Evolutionary conservation across 2,888 invertebrate species (phyloP).

Genomic region (Rhingia campestris): DNA sequence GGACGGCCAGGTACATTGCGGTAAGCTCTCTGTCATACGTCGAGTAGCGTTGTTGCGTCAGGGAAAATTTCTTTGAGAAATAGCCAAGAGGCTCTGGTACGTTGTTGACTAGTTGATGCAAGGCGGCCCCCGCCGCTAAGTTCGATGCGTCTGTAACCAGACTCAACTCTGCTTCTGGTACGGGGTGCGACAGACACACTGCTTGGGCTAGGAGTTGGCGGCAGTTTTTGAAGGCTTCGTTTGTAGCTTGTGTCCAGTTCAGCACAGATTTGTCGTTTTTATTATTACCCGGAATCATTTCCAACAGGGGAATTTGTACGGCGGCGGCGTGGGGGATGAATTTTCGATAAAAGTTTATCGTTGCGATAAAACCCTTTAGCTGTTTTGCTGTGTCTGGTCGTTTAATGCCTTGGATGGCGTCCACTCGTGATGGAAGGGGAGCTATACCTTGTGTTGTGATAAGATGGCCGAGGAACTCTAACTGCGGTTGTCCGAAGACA

Average conservation of each 20-base stretch:
- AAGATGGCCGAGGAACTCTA: constrained; percentile 20
- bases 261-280: too few species aligned
- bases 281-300: constrained; percentile 5
- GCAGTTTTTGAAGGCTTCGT: too few species aligned
- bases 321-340: constrained; percentile 35
- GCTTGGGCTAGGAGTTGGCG: not conserved
- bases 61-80: constrained; percentile 29
- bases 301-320: constrained; percentile 17
- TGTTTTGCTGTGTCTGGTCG: constrained; percentile 25
- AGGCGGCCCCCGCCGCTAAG: constrained; percentile 23
- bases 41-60: not conserved
- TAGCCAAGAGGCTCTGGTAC: constrained; percentile 4
- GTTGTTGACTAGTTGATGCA: not conserved
- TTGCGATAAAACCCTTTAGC: constrained; percentile 35
- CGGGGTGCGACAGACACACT: too few species aligned
- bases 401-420: constrained; percentile 10
- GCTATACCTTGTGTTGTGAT: constrained; percentile 12
- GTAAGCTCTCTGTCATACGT: constrained; percentile 27
- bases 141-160: constrained; percentile 35
- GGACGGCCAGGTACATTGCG: constrained; percentile 12
- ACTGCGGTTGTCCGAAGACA: constrained; percentile 20
- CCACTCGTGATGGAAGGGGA: constrained; percentile 23
- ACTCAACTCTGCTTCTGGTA: constrained; percentile 32
- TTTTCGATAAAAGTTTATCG: constrained; percentile 31
- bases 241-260: too few species aligned